Conservation (phyloP, 2,797 vertebrate species). For the Arvicola amphibius region DNA sequence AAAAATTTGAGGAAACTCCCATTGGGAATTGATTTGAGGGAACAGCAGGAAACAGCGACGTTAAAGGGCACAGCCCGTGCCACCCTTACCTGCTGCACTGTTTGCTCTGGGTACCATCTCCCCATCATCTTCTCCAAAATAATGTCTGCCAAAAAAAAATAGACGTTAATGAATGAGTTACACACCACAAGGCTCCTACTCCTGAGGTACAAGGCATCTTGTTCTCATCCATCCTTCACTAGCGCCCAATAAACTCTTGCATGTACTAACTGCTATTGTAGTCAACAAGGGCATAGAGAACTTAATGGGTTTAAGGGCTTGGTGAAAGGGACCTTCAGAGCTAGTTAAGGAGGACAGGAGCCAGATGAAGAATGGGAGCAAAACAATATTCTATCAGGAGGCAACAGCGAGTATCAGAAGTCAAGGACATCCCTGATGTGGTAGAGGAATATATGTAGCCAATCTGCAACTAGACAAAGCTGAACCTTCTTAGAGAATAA, state of each 20-base stretch:
- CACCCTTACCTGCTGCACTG: conserved; percentile 79
- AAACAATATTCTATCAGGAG: background rate
- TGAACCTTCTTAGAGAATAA: background rate
- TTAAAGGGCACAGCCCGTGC: background rate
- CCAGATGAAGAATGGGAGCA: background rate
- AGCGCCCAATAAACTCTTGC: background rate
- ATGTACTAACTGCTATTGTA: background rate
- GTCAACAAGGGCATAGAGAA: background rate
- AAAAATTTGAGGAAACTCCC: background rate
- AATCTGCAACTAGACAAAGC: fast-evolving
- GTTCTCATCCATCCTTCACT: background rate
- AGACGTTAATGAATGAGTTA: background rate
- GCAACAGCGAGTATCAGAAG: background rate
- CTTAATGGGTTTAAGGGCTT: background rate
- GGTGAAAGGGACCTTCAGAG: background rate
- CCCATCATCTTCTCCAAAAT: conserved; percentile 72
- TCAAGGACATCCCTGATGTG: background rate
- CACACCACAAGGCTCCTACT: background rate
- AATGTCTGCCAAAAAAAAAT: conserved; percentile 80
- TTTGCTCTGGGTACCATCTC: conserved; percentile 70
- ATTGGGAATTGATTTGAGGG: background rate
- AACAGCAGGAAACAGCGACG: background rate
- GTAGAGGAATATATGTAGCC: background rate
- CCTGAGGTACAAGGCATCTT: background rate
- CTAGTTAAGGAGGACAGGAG: background rate